Percentiles rank a stretch among this genome's conserved stretches.
Conservation (phyloP, 2,797 vertebrate genomes). For the Steatocranus sp. region DNA sequence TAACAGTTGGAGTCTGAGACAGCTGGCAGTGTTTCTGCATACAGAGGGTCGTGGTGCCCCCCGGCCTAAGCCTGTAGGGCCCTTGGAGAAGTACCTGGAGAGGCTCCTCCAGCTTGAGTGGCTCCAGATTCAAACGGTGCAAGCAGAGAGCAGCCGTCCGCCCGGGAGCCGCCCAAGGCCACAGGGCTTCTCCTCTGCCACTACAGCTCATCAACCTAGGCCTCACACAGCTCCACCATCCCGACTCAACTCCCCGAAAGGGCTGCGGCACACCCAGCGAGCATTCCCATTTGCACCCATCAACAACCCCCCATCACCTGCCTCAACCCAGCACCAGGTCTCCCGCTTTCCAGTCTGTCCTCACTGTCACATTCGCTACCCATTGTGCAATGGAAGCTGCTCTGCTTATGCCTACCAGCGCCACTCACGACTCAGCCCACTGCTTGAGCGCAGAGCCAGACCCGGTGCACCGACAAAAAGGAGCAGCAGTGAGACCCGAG, state of each 20-base stretch:
- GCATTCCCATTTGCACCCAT: constrained; percentile 65
- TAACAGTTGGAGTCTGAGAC: constrained; percentile 89
- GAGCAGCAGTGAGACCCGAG: constrained; percentile 79
- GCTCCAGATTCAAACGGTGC: constrained; percentile 89
- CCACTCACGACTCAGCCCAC: constrained; percentile 77
- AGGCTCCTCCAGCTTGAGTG: constrained; percentile 90
- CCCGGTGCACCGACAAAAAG: constrained; percentile 62
- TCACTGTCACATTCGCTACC: constrained; percentile 78
- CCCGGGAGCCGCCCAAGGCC: constrained; percentile 42
- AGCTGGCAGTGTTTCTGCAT: constrained; percentile 82
- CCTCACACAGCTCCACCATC: constrained; percentile 78
- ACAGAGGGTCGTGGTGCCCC: constrained; percentile 77
- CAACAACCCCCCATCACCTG: constrained; percentile 68
- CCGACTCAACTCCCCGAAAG: constrained; percentile 79
- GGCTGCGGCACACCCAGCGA: constrained; percentile 70
- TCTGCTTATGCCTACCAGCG: constrained; percentile 77
- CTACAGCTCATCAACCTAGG: constrained; percentile 56
- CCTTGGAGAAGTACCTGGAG: constrained; percentile 84
- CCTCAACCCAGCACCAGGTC: constrained; percentile 55
- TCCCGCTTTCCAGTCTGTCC: constrained; percentile 72
- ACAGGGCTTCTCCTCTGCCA: constrained; percentile 48
- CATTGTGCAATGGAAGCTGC: constrained; percentile 79
- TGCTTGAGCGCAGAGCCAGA: constrained; percentile 66
- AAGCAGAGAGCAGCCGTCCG: constrained; percentile 78
- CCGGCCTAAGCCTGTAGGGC: constrained; percentile 74